Evolutionary conservation across 1,140 invertebrate genomes (phyloP), one percentile per base, ranked within the genome.

Genomic region (Calosoma granatense): DNA sequence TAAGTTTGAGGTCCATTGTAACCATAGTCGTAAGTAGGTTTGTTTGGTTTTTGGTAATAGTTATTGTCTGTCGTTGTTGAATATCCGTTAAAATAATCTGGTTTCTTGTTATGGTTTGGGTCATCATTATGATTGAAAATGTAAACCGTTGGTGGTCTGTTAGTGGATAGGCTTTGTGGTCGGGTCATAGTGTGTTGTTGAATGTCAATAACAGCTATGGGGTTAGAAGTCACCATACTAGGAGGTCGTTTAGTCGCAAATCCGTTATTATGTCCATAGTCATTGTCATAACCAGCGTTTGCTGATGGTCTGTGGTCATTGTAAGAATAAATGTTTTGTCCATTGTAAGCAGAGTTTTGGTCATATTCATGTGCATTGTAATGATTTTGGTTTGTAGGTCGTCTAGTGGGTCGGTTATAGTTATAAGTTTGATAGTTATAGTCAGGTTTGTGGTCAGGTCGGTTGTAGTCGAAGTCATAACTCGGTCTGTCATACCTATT

Each of bases 381-480:
- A n/a, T 36, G n/a, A n/a, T 36, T 9, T 36, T 36, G 26, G 26
- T 36, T 36, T 6, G 26, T 36, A 11, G 41, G 41, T 47, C 17
- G 41, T 6, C 3, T 47, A 47, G 41, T 9, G 3, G 41, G 41
- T 6, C 6, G 15, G 41, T 47, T 47, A 47, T 12, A 47, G 41
- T 47, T 47, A 47, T n/a, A 36, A 36, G n/a, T 36, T 36, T 36
- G 26, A n/a, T 36, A 36, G n/a, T 30, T 30, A 30, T 30, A 30
- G 26, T 30, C 41, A 17, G 15, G 26, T 36, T n/a, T 17, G 17
- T 47, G 9, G 17, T 11, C 17, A 47, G 41, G 41, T 47, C 41
- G 41, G 26, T 30, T 30, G 14, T 30, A 30, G 26, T 30, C n/a
- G n/a, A n/a, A n/a, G n/a, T n/a, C n/a, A n/a, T n/a, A n/a, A n/a